A percentile compares a stretch with the other conserved stretches of the same genome.
Conservation (phyloP, 2,113 vertebrate genomes). For the Lampris incognitus region DNA sequence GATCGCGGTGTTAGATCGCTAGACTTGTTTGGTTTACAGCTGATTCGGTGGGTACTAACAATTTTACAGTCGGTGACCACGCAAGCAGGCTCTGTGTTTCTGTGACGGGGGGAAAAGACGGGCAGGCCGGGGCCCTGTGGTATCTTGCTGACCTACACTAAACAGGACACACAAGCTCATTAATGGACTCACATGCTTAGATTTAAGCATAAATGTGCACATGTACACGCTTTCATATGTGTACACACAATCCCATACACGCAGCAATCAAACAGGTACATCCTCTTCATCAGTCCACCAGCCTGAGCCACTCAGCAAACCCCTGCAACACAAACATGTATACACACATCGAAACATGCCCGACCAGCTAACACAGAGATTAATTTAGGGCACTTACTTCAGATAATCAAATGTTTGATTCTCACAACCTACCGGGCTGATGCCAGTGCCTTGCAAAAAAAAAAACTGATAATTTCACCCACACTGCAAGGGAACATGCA, state of each 20-base stretch:
- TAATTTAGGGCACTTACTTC: not conserved
- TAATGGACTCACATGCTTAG: too few species aligned
- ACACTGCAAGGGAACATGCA: not conserved
- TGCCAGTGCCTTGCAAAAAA: constrained; percentile 30
- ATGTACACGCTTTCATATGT: not conserved
- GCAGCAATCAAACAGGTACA: not conserved
- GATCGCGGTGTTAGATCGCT: constrained; percentile 64
- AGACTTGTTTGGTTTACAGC: constrained; percentile 75
- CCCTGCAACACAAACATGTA: not conserved
- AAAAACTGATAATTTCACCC: constrained; percentile 29
- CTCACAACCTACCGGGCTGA: constrained; percentile 41
- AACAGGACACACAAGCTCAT: constrained; percentile 5
- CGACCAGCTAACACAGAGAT: not conserved
- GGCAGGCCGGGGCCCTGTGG: constrained; percentile 16
- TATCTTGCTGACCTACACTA: constrained; percentile 48
- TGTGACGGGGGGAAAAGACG: constrained; percentile 43
- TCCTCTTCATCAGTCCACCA: not conserved
- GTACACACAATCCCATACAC: not conserved
- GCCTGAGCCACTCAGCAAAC: not conserved
- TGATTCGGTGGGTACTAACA: constrained; percentile 71
- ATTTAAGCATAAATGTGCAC: not conserved
- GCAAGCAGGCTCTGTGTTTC: constrained; percentile 69
- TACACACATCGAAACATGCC: constrained; percentile 11
- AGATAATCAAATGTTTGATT: constrained; percentile 47
- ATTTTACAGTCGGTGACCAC: constrained; percentile 80